A percentile compares a stretch with the other conserved stretches of the same genome.
Conservation (phyloP, 2,113 vertebrate species). For the Rousettus leschenaultii region DNA sequence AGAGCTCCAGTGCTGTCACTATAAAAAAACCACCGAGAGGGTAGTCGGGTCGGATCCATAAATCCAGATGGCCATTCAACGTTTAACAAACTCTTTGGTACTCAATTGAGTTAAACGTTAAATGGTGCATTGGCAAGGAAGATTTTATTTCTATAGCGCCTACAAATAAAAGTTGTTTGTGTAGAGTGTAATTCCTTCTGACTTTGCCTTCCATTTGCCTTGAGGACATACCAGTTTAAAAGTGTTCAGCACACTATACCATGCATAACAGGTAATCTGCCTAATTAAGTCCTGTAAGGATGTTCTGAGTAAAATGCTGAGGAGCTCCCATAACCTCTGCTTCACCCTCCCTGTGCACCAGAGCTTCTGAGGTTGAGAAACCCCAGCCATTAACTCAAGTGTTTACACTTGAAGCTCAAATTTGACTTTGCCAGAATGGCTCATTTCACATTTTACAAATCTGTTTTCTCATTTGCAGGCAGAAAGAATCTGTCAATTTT, state of each 20-base stretch:
- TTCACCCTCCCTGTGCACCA: slow-evolving; percentile 92
- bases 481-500: slow-evolving; percentile 85
- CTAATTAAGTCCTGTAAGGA: slow-evolving; percentile 95
- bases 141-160: slow-evolving; percentile 77
- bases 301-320: slow-evolving; percentile 94
- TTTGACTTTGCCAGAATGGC: slow-evolving; percentile 86
- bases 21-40: neutral
- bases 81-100: slow-evolving; percentile 90
- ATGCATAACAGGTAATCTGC: slow-evolving; percentile 98
- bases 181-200: slow-evolving; percentile 92
- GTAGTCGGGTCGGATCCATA: slow-evolving; percentile 75
- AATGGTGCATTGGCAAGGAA: slow-evolving; percentile 83
- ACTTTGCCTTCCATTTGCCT: slow-evolving; percentile 95
- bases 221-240: slow-evolving; percentile 91
- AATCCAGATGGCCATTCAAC: slow-evolving; percentile 84
- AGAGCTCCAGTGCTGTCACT: slow-evolving; percentile 39
- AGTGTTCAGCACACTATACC: slow-evolving; percentile 89
- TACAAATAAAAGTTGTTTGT: slow-evolving; percentile 89
- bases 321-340: slow-evolving; percentile 92
- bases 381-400: slow-evolving; percentile 89
- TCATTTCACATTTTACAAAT: slow-evolving; percentile 87
- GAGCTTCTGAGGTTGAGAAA: slow-evolving; percentile 86
- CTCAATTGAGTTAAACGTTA: slow-evolving; percentile 89
- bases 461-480: slow-evolving; percentile 86
- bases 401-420: slow-evolving; percentile 88